Base-by-base conservation (phyloP, 2,888 invertebrate genomes). In the Tinea pellionella region DNA sequence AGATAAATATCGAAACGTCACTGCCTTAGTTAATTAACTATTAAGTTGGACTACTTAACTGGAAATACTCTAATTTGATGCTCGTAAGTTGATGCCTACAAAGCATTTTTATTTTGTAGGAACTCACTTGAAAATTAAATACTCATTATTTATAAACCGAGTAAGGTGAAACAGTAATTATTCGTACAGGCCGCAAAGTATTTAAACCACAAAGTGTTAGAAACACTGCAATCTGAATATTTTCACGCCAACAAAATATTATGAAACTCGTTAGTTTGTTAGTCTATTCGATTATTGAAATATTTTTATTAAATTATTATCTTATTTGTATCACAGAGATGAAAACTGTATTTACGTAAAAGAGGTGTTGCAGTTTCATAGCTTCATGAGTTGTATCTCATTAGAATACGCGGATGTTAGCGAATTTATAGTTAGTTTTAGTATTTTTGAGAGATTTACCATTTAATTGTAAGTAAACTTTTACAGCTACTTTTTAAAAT, bases 361-460 rank as follows among this genome's bases (percentile, higher is more conserved):
- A 9, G 9, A n/a, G 9, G 9, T 37, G 37, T n/a, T 37, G 9
- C 37, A 37, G 37, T 37, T 37, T 37, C 11, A n/a, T 37, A n/a
- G 37, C 37, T 37, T n/a, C n/a, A 37, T 37, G 37, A 37, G 37
- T 16, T 80, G 85, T 83, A 87, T 87, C 87, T 87, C 87, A 87
- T 86, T 87, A 87, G 87, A 82, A 84, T 84, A 29, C 77, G 79
- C 80, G 80, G 43, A 79, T 69, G 74, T 80, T 87, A 87, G 86
- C 85, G 86, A 87, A 87, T 86, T 86, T 86, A 85, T 85, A 85
- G 81, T 72, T 61, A 64, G 61, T 72, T 75, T 74, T 81, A 78
- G 77, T 75, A 77, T 74, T 76, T 71, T 79, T 75, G 79, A 82
- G 80, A 85, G 83, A 82, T 85, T 86, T 85, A 86, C 87, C 86